Percentiles rank a stretch among this genome's conserved stretches.
These are phyloP conservation scores for Hyles lineata DNA, from an alignment of 2,888 invertebrate genomes.

Conservation along the genomic window DNA sequence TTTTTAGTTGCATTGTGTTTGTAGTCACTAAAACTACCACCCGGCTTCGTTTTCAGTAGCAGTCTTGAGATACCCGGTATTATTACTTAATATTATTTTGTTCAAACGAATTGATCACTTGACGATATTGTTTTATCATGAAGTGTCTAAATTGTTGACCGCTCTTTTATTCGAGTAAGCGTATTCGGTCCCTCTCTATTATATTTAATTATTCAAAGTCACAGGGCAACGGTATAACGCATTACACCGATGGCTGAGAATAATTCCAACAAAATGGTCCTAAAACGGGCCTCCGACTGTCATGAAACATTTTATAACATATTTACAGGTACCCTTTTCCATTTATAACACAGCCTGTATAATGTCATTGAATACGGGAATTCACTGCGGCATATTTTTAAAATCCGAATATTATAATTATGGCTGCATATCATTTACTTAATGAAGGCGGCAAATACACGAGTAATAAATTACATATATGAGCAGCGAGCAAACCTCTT, in stretches of 20 bases:
- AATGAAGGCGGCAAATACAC: slow-evolving; percentile 3
- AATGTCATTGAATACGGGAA: neutral
- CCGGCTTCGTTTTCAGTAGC: too few species aligned
- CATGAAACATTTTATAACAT: neutral
- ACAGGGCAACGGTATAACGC: neutral
- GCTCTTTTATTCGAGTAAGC: too few species aligned
- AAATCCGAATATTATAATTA: slow-evolving; percentile 31
- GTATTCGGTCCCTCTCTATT: neutral
- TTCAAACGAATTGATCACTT: too few species aligned
- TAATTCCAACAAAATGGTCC: neutral
- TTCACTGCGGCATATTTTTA: slow-evolving; percentile 1
- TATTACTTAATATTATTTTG: too few species aligned
- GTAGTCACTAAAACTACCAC: too few species aligned
- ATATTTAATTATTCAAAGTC: slow-evolving; percentile 1
- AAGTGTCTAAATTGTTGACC: too few species aligned
- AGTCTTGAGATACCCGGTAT: too few species aligned
- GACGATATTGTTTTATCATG: too few species aligned
- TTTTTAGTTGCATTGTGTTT: too few species aligned
- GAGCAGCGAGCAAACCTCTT: slow-evolving; percentile 21
- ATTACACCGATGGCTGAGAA: neutral
- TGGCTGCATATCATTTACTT: slow-evolving; percentile 32
- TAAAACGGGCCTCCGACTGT: neutral
- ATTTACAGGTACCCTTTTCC: neutral
- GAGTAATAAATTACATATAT: slow-evolving; percentile 21
- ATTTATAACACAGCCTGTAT: neutral